Evolutionary conservation across 2,797 vertebrate genomes (phyloP), one percentile per base, ranked within the genome.

Genomic region (Cossypha polioptera): DNA sequence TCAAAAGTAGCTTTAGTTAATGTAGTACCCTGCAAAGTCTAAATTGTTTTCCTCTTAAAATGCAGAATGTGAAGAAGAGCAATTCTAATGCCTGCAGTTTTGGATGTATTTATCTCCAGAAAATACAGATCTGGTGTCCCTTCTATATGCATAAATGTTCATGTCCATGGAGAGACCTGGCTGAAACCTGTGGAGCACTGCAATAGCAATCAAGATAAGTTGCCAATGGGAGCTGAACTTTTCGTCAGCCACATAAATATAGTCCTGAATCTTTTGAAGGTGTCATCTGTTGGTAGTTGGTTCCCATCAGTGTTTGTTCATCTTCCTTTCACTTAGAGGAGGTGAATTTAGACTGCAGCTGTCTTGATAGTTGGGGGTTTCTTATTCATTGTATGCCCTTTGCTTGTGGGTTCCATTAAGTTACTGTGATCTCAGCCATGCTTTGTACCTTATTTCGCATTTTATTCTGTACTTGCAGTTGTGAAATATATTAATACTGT

Each of bases 321-420:
- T 51, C 15, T 42, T 35, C 31, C 31, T 75, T 90, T 81, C 28
- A 54, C 53, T 83, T 35, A 28, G 66, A 73, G 33, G 55, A 77
- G 63, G 75, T 95, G 75, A 55, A 54, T 96, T 95, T 91, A 89
- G 86, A 82, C 92, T 87, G 78, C 65, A 35, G 40, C 62, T 71
- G 35, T 77, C 76, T 42, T 50, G 38, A 42, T 78, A 58, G 20
- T 68, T 91, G 10, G 24, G 7, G 3, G 0, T 63, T 65, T 83
- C 19, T 73, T 47, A 76, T 71, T 69, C 61, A 54, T 54, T 80
- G 26, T 26, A 16, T 5, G 7, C 47, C 93, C 89, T 68, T 89
- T 92, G 36, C 80, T 66, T 66, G 47, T 78, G 66, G 21, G 38
- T 90, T 90, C 57, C 31, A 19, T 61, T 20, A 59, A 16, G 38